These are phyloP conservation scores for Neodiprion fabricii DNA, from an alignment of 1,140 invertebrate genomes.

Conservation along the genomic window DNA sequence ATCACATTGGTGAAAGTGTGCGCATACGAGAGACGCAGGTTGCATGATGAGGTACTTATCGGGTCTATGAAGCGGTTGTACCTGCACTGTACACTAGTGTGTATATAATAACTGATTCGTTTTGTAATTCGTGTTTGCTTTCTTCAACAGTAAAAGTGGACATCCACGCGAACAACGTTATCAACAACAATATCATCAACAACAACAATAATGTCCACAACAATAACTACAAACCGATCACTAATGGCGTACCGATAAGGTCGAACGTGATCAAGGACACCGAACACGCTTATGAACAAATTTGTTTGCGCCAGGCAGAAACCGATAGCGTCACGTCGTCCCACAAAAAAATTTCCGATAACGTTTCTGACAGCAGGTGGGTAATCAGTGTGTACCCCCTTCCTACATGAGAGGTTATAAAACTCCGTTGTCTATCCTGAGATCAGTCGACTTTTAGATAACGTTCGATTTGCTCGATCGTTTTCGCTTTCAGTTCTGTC, in stretches of 20 bases:
- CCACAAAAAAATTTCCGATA: constrained; percentile 49
- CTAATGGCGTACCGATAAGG: constrained; percentile 50
- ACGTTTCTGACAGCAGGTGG: constrained; percentile 45
- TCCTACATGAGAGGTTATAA: constrained; percentile 3
- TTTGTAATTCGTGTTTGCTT: constrained; percentile 14
- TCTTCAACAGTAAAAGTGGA: constrained; percentile 57
- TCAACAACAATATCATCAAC: constrained; percentile 50
- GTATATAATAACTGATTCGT: neutral
- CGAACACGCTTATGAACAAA: constrained; percentile 60
- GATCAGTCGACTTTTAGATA: neutral
- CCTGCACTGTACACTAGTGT: too few relatives aligned
- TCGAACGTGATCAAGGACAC: constrained; percentile 50
- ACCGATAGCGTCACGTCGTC: constrained; percentile 41
- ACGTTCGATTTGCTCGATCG: neutral
- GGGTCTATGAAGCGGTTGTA: too few relatives aligned
- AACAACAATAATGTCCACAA: constrained; percentile 50
- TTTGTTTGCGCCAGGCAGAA: constrained; percentile 52
- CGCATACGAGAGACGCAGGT: too few relatives aligned
- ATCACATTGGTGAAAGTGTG: too few relatives aligned
- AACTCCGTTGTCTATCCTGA: neutral
- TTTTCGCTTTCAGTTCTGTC: neutral
- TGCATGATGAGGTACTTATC: too few relatives aligned
- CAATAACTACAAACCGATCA: constrained; percentile 47
- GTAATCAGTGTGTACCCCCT: neutral
- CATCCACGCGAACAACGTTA: constrained; percentile 57